Conservation (phyloP, 2,888 invertebrate species). For the Leptinotarsa juncta region DNA sequence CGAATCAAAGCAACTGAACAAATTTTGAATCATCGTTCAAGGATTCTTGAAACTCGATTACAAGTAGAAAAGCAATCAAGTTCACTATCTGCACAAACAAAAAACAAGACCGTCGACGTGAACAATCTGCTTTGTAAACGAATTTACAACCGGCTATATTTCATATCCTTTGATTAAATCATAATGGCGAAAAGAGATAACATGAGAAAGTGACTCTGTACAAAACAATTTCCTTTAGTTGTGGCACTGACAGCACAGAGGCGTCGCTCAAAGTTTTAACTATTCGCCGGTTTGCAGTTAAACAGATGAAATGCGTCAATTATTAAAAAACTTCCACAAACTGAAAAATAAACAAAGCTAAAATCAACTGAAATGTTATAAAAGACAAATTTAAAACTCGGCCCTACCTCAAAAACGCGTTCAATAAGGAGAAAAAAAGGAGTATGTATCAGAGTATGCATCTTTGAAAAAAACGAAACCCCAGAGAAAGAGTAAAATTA, state of each 20-base stretch:
- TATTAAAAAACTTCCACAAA: no score
- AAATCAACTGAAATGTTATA: no score
- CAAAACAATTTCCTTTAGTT: conserved; percentile 2
- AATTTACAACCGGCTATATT: conserved; percentile 29
- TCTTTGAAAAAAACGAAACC: no score
- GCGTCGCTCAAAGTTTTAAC: neutral
- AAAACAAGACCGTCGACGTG: conserved; percentile 15
- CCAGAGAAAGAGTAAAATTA: no score
- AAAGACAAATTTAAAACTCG: no score
- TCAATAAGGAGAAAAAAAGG: no score
- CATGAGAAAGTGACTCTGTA: conserved; percentile 24
- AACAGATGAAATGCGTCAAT: no score
- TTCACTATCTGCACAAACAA: conserved; percentile 6
- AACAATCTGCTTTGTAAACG: conserved; percentile 27
- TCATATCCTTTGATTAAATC: conserved; percentile 32
- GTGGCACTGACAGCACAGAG: conserved; percentile 3
- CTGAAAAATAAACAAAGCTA: no score
- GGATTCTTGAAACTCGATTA: neutral
- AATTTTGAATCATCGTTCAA: neutral
- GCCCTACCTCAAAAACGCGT: no score
- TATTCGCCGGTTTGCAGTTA: no score
- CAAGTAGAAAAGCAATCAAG: conserved; percentile 6
- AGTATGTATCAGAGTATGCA: no score
- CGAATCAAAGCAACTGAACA: neutral
- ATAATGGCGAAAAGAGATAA: conserved; percentile 31